These are phyloP conservation scores for Aphodius granarius DNA, from an alignment of 2,888 invertebrate genomes.

Conservation along the genomic window DNA sequence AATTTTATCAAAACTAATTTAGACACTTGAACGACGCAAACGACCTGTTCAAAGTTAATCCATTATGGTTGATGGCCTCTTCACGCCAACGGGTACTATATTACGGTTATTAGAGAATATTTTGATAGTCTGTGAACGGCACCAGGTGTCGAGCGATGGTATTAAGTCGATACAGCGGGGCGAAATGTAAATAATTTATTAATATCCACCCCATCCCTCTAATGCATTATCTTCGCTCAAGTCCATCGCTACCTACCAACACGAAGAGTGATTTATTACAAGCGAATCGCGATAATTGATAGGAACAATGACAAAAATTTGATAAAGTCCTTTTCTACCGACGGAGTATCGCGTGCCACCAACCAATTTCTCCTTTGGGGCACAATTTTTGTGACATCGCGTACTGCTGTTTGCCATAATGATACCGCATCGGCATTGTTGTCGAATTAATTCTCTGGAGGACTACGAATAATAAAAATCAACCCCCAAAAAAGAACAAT, in stretches of 20 bases:
- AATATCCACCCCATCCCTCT: conserved; percentile 13
- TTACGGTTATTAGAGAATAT: conserved; percentile 35
- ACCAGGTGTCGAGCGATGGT: conserved; percentile 35
- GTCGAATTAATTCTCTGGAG: conserved; percentile 16
- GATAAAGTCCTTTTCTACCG: not conserved
- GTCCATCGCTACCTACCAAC: not conserved
- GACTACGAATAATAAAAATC: not conserved
- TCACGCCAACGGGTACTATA: conserved; percentile 27
- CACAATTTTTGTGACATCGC: conserved; percentile 25
- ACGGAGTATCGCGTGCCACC: conserved; percentile 11
- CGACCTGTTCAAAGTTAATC: conserved; percentile 20
- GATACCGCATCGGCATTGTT: conserved; percentile 14
- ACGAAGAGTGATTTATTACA: not conserved
- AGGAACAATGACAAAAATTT: conserved; percentile 16
- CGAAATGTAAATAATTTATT: conserved; percentile 30
- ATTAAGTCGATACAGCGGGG: conserved; percentile 32
- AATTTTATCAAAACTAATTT: conserved; percentile 18
- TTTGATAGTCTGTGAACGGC: conserved; percentile 37
- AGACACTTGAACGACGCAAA: conserved; percentile 12
- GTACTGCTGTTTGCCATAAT: conserved; percentile 18
- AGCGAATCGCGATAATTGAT: not conserved
- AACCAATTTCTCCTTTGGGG: conserved; percentile 14
- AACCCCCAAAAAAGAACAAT: not conserved
- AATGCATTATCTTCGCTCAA: not conserved
- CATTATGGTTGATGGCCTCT: conserved; percentile 19